phyloP scores from a whole-genome alignment of 2,797 vertebrate genomes.

The Melanogrammus aeglefinus region DNA sequence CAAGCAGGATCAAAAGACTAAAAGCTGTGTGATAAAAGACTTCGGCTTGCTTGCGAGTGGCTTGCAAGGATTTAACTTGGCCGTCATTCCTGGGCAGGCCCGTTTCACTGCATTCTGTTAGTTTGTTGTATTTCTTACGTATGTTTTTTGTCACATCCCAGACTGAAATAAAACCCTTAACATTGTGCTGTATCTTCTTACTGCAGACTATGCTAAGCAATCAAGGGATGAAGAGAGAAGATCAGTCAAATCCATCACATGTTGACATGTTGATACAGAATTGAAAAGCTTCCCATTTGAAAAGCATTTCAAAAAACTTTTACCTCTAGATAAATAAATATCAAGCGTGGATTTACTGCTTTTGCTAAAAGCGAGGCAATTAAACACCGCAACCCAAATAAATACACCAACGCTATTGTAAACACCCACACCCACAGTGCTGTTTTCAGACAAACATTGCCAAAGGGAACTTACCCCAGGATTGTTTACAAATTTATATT shows the following conservation, averaged over 20 bases:
- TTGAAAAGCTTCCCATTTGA: neutral
- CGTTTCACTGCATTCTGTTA: neutral
- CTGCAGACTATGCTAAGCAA: neutral
- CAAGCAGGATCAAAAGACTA: too few species aligned
- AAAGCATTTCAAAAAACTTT: neutral
- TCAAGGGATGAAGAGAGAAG: neutral
- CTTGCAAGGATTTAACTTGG: neutral
- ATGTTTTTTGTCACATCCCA: neutral
- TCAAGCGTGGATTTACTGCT: neutral
- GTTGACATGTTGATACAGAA: neutral
- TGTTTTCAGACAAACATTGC: neutral
- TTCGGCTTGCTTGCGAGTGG: neutral
- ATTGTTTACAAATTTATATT: conserved; percentile 34
- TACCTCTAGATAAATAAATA: neutral
- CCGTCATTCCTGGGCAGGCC: neutral
- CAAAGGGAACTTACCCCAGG: conserved; percentile 29
- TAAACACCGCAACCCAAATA: neutral
- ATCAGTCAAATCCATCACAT: neutral
- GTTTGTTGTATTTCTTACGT: neutral
- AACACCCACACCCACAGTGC: conserved; percentile 26
- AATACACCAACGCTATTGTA: neutral
- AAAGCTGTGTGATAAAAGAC: neutral
- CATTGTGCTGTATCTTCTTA: neutral
- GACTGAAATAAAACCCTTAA: neutral
- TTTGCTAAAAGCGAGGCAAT: neutral